Base-by-base conservation (phyloP, 2,888 invertebrate species). In the Chrysolina americana region DNA sequence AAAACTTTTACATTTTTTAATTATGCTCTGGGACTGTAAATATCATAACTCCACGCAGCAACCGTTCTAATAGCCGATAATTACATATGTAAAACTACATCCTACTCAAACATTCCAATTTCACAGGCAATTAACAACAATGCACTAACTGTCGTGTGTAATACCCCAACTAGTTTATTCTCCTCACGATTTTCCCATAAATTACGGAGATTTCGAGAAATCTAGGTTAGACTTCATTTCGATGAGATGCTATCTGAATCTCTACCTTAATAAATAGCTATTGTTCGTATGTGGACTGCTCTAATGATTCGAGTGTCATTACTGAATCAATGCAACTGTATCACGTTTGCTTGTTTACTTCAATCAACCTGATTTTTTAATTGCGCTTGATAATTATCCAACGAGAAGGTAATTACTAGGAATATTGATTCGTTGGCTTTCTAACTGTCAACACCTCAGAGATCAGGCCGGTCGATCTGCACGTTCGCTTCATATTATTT, bases 141-240 rank as follows among this genome's bases (percentile, higher is more conserved):
- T 53, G 53, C 21, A 21, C 13, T 53, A 11, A 21, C n/a, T 44
- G 21, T 64, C 64, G 44, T 41, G 64, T 64, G 64, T n/a, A 41
- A 65, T 65, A 65, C 17, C 13, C 44, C 8, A 65, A 44, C 65
- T 44, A 8, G 19, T 41, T 65, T 41, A 64, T 65, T 41, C 19
- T 44, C 41, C 11, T 19, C 41, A 15, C 65, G 41, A 44, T 21
- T 41, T 65, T 65, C 41, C 44, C 41, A 65, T 65, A 65, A 65
- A 44, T 44, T 41, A 41, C 41, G 15, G 21, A 41, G 41, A 65
- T 65, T 65, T 65, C 65, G 65, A 65, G 17, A 9, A 44, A 65
- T 41, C 65, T 65, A 44, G 65, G 65, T 65, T 65, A 65, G 41
- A 41, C 17, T 64, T n/a, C 41, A 41, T 64, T 64, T 41, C 41